Conservation (phyloP, 2,888 invertebrate genomes). For the Coelogynopora nodosa region DNA sequence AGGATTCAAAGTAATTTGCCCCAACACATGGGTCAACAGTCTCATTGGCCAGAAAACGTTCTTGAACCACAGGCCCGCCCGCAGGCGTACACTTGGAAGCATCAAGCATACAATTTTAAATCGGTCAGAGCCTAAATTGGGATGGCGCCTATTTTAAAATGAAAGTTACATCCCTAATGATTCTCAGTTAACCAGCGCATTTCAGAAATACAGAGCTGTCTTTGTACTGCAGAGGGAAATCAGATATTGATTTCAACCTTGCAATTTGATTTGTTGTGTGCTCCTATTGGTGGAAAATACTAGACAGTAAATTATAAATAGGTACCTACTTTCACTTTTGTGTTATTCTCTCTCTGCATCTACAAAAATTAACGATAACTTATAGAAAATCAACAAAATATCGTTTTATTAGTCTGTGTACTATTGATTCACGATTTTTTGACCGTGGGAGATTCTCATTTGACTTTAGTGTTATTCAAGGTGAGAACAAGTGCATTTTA, state of each 20-base stretch:
- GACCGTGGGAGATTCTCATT: constrained; percentile 29
- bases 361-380: not conserved
- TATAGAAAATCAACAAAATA: not conserved
- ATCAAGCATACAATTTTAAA: constrained; percentile 12
- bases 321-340: not conserved
- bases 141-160: constrained; percentile 13
- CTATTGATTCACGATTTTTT: constrained; percentile 25
- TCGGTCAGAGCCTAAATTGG: not conserved
- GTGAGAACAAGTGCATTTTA: constrained; percentile 28
- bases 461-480: constrained; percentile 18
- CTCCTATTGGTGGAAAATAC: constrained; percentile 27
- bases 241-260: constrained; percentile 31
- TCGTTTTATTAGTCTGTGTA: constrained; percentile 13
- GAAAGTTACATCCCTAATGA: constrained; percentile 25
- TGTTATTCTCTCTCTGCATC: not conserved
- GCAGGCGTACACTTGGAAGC: constrained; percentile 15
- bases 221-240: constrained; percentile 16
- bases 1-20: too few relatives aligned
- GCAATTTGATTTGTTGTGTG: constrained; percentile 15
- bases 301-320: constrained; percentile 21
- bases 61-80: not conserved
- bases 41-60: not conserved
- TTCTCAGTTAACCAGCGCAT: constrained; percentile 29
- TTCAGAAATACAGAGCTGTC: constrained; percentile 28
- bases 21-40: too few relatives aligned